Evolutionary conservation across 2,113 vertebrate genomes (phyloP).

Genomic region (Arizona elegans): DNA sequence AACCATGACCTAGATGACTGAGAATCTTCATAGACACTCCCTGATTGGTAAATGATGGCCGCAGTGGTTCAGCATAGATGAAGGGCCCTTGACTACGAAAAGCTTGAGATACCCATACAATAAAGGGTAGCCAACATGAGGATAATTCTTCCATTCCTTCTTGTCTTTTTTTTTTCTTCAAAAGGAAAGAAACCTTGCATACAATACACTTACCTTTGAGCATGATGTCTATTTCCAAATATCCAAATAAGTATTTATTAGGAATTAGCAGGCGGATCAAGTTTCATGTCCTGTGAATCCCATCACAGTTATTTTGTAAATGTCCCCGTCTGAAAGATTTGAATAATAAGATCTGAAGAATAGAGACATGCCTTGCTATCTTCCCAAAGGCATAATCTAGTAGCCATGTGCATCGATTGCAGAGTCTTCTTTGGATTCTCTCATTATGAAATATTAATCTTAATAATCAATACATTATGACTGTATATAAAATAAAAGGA

Average conservation of each 20-base stretch:
- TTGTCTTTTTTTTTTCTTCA: neutral
- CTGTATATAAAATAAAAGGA: neutral
- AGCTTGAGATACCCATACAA: neutral
- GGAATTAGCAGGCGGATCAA: neutral
- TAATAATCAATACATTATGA: neutral
- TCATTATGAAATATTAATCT: neutral
- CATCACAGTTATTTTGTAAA: neutral
- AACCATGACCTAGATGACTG: too few species aligned
- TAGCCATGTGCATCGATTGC: neutral
- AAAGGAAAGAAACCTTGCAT: neutral
- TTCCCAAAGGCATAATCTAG: neutral
- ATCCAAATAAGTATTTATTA: neutral
- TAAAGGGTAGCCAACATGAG: neutral
- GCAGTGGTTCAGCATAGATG: too few species aligned
- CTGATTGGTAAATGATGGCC: neutral
- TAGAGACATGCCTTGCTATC: neutral
- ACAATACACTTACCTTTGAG: neutral
- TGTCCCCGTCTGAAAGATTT: neutral
- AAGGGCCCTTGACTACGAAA: neutral
- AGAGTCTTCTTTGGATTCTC: neutral
- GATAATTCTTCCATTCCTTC: neutral
- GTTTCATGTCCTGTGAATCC: neutral
- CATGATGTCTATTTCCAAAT: neutral
- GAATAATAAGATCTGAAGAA: neutral
- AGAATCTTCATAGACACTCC: too few species aligned